Evolutionary conservation across 2,113 vertebrate species (phyloP).

Genomic region (Mesocricetus auratus): DNA sequence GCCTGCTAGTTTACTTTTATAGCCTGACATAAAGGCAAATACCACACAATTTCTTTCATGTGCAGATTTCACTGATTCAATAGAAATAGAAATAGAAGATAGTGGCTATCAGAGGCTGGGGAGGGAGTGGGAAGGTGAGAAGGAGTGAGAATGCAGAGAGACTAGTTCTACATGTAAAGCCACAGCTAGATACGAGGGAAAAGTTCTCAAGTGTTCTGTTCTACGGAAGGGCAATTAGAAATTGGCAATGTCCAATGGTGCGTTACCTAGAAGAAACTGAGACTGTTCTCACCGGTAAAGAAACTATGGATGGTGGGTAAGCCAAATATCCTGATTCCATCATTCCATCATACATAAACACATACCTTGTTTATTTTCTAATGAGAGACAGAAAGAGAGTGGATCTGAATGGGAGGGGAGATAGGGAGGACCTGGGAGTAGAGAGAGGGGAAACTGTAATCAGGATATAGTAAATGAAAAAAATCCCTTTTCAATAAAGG

Average conservation of each 20-base stretch:
- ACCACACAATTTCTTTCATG: not conserved
- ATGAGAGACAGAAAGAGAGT: not conserved
- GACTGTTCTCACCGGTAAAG: not conserved
- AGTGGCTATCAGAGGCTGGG: not conserved
- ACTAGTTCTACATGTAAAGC: not conserved
- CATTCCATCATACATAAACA: not conserved
- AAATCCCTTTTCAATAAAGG: not conserved
- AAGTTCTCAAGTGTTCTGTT: not conserved
- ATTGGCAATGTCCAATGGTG: too few relatives aligned
- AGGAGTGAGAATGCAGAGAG: not conserved
- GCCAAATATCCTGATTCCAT: not conserved
- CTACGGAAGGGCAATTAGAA: not conserved
- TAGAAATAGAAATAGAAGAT: not conserved
- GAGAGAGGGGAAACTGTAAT: not conserved
- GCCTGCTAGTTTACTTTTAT: not conserved
- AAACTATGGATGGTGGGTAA: not conserved
- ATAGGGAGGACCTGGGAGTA: not conserved
- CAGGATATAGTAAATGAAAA: not conserved
- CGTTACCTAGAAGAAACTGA: not conserved
- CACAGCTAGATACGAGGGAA: too few relatives aligned
- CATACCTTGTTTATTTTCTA: not conserved
- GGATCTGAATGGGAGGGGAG: not conserved
- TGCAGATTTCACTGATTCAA: not conserved
- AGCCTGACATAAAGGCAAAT: not conserved
- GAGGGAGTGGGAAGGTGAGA: too few relatives aligned